Base-by-base conservation (phyloP, 1,140 invertebrate genomes). In the Sminthurinus signatus region DNA sequence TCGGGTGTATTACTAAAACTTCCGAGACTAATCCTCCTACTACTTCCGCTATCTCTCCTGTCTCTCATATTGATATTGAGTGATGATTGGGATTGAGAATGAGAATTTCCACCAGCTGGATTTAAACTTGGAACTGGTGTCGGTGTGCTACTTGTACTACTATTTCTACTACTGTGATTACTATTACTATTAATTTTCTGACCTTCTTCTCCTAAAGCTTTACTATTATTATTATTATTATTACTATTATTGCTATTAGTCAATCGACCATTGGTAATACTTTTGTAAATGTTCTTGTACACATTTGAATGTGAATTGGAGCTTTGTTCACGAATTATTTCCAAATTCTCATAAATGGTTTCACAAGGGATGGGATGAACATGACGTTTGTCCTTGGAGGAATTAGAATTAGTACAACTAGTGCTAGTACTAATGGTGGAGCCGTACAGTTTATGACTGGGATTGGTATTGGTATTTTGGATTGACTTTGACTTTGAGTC, bases 301-400 rank as follows among this genome's bases (percentile, higher is more conserved):
- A 36, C 15, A 36, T 36, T 36, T 36, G 32, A 36, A 36, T 36
- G 15, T 5, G 32, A 8, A 15, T 36, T 36, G 19, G 42, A 36
- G 17, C 42, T 39, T 25, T 63, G 67, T 39, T 60, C 58, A 21
- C 57, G 60, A 60, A 65, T 68, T 12, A 70, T 65, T 27, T 72
- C 62, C 12, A 72, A 32, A 54, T 73, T 73, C 51, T 73, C 72
- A 56, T 73, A 73, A 43, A 73, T 72, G 2, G 68, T 72, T 52
- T 73, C 72, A 39, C 44, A 54, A 5, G 46, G 46, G 46, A 23
- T 5, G 46, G 15, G 8, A 19, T 48, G 36, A 39, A 17, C 36
- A 48, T 48, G 46, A 48, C 46, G 46, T 23, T 48, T 48, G 46
- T 48, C 46, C 46, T 48, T 48, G 27, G 32, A 36, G 15, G 5